Evolutionary conservation across 2,113 vertebrate species (phyloP), one percentile per base, ranked within the genome.

Genomic region (Oreochromis spilurus): DNA sequence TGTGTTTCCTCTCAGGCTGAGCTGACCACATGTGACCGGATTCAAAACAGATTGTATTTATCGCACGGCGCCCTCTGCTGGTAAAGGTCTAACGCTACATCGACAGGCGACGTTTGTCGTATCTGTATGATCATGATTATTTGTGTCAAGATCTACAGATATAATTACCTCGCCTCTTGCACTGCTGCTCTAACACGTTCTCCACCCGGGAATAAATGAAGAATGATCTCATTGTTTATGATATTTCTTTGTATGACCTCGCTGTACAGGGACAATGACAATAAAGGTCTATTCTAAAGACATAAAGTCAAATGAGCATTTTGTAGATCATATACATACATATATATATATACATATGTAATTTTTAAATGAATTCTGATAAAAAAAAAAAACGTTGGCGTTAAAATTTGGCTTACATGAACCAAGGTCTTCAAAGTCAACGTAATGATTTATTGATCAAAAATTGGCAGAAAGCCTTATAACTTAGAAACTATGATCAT

Each of bases 1-100:
- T 93, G 89, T 91, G 82, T 82, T 85, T 90, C 86, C 81, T 90
- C 87, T 85, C 72, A 72, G 82, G 80, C 86, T 57, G 50, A 88
- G 6, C 9, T 82, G 81, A 81, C 82, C 90, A 86, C 88, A 92
- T 93, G 90, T 89, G 53, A 29, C 31, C 58, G 67, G 3, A 82
- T 9, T 67, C 6, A 13, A 54, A 62, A 29, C 53, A 17, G 24
- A 54, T 26, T 48, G 52, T 10, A 3, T n/a, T 29, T 53, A 55
- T 78, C 19, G 57, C n/a, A 26, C 29, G 52, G 81, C 80, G n/a
- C 85, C 81, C 84, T 77, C 95, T 94, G 90, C 84, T 88, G 94
- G 88, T 11, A 7, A 34, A 12, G 0, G 2, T 7, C 5, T 2
- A 31, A n/a, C 16, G 40, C 75, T 78, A 82, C 58, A 40, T 9